Evolutionary conservation across 2,888 invertebrate genomes (phyloP), one percentile per base, ranked within the genome.

Genomic region (Heliconius sara): DNA sequence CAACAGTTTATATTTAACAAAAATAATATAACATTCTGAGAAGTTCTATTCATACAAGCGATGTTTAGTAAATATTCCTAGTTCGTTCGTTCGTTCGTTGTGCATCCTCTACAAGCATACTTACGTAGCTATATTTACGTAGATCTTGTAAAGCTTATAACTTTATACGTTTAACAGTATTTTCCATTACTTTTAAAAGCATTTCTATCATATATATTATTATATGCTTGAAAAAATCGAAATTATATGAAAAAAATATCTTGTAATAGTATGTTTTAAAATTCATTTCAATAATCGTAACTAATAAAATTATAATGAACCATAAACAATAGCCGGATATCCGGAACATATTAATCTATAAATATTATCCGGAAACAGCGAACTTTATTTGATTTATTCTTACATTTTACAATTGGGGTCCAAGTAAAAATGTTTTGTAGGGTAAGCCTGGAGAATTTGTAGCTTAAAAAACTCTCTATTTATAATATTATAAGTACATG

Each of bases 341-440:
- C 72, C 72, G 72, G 30, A 52, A 72, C 22, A 6, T n/a, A 73
- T 73, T 34, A 34, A 57, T 73, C 30, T 57, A 34, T 73, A 73
- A 57, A 60, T 34, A 73, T 57, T 34, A 73, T 57, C 34, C 57
- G 72, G 57, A 73, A 30, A n/a, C 57, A 57, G n/a, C 34, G n/a
- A 57, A 60, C 16, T 60, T 72, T 73, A 13, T 73, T 34, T 57
- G 57, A 60, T 73, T 34, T 73, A 73, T 73, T 60, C 7, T 30
- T 57, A 57, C 12, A 34, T 57, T 73, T 73, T 73, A 73, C 72
- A 73, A 27, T 60, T 73, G 52, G 34, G 57, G 52, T 34, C 57
- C 13, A 34, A 34, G 12, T 57, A 30, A 68, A 68, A 67, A 19
- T 34, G 5, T 43, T 43, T 52, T 22, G 52, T 30, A 19, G 27